Evolutionary conservation across 1,140 invertebrate species (phyloP), one percentile per base, ranked within the genome.

Genomic region (Dinothrombium tinctorium): DNA sequence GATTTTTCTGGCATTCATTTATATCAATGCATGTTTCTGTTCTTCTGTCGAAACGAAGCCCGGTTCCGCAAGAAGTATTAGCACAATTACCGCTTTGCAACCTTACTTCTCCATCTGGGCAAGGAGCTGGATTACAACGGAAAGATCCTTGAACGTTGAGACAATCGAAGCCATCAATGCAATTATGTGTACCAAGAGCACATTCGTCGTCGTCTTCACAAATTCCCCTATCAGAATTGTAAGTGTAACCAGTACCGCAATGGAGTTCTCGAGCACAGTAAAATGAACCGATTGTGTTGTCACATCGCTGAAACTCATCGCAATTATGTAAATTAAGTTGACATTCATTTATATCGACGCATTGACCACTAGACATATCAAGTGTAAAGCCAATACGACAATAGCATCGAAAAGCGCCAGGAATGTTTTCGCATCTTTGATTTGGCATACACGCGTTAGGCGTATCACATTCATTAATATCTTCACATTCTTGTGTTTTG

Each of bases 181-280:
- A 96, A 50, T 79, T 75, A 54, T 94, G 72, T 0, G 69, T 77
- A 4, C 73, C 72, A 2, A 82, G 59, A 0, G 58, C 47, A 53
- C 90, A 98, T 59, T 96, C 90, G 56, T 96, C 77, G 49, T 92
- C 75, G 57, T 95, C 89, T 81, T 50, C 20, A 56, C 50, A 41
- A 15, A 35, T 19, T 21, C 81, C 74, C 3, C 75, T 78, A 8
- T 73, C 69, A 6, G 76, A 73, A 53, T 94, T 89, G 3, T 95
- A 57, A 0, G 86, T 90, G 53, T 96, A 96, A 0, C 92, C 90
- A 0, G 87, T 96, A 1, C 90, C 90, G 58, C 90, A 96, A 1
- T 77, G 74, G 15, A 76, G 67, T 20, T 74, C 74, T 29, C 80
- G 55, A n/a, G 82, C 71, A 54, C 86, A 90, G 12, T 71, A 65